Percentiles rank a stretch among this genome's conserved stretches.
These are phyloP conservation scores for Meiosimyza decipiens DNA, from an alignment of 2,888 invertebrate species.

Conservation along the genomic window DNA sequence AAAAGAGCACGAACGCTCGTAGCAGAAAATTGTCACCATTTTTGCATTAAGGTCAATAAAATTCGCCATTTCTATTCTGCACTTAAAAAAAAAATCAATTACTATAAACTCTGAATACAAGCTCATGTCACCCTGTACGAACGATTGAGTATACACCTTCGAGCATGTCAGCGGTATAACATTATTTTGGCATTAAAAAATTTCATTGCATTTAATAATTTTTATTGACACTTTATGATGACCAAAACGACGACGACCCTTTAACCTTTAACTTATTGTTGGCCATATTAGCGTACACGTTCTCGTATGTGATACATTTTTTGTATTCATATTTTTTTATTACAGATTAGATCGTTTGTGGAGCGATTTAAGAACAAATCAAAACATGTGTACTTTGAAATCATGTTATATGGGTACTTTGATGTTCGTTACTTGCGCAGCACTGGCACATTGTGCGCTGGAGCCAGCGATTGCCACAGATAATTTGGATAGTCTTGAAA, in stretches of 20 bases:
- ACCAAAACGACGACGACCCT: neutral
- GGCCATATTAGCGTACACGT: neutral
- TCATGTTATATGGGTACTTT: constrained; percentile 50
- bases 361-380: constrained; percentile 11
- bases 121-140: too few relatives aligned
- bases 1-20: too few relatives aligned
- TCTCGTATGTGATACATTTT: neutral
- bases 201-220: constrained; percentile 21
- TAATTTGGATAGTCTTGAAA: constrained; percentile 49
- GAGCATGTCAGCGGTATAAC: neutral
- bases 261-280: neutral
- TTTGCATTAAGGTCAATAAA: too few relatives aligned
- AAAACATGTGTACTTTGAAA: constrained; percentile 44
- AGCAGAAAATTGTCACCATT: too few relatives aligned
- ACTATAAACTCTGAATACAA: too few relatives aligned
- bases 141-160: too few relatives aligned
- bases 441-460: constrained; percentile 50
- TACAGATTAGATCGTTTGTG: constrained; percentile 34
- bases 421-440: constrained; percentile 50
- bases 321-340: constrained; percentile 25
- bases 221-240: constrained; percentile 23
- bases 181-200: constrained; percentile 24
- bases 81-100: too few relatives aligned
- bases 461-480: constrained; percentile 46
- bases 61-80: too few relatives aligned